These are phyloP conservation scores for Spicauda simplicius DNA, from an alignment of 2,888 invertebrate species.

Conservation along the genomic window DNA sequence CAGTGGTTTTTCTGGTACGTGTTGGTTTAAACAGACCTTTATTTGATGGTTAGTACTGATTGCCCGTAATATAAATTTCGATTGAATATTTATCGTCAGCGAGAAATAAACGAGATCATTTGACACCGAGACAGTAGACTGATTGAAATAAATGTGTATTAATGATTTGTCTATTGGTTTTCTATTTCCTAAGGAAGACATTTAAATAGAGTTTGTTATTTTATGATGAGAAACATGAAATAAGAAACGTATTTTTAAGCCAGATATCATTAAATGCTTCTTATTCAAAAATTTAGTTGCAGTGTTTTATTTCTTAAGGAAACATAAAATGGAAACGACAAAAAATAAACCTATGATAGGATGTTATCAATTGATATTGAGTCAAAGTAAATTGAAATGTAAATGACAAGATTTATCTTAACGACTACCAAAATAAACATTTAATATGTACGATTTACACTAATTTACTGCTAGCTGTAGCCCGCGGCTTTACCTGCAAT, in stretches of 20 bases:
- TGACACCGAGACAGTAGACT: slow-evolving; percentile 28
- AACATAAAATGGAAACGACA: background rate
- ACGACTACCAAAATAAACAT: no score
- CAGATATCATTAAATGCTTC: background rate
- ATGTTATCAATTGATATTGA: no score
- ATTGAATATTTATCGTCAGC: slow-evolving; percentile 46
- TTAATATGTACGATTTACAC: no score
- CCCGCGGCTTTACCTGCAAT: no score
- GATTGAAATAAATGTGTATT: slow-evolving; percentile 8
- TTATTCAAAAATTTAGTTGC: background rate
- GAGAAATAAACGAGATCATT: slow-evolving; percentile 40
- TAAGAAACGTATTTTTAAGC: background rate
- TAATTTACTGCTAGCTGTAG: no score
- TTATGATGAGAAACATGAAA: slow-evolving; percentile 1
- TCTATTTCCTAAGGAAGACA: slow-evolving; percentile 3
- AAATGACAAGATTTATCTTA: no score
- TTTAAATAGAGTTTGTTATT: background rate
- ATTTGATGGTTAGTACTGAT: slow-evolving; percentile 42
- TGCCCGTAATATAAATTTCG: slow-evolving; percentile 51
- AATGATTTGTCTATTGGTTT: slow-evolving; percentile 1
- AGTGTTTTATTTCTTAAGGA: background rate
- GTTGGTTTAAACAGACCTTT: slow-evolving; percentile 2
- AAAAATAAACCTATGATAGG: no score
- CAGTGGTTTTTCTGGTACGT: no score
- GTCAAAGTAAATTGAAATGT: no score